Conservation (phyloP, 2,113 vertebrate species). For the Tupaia chinensis region DNA sequence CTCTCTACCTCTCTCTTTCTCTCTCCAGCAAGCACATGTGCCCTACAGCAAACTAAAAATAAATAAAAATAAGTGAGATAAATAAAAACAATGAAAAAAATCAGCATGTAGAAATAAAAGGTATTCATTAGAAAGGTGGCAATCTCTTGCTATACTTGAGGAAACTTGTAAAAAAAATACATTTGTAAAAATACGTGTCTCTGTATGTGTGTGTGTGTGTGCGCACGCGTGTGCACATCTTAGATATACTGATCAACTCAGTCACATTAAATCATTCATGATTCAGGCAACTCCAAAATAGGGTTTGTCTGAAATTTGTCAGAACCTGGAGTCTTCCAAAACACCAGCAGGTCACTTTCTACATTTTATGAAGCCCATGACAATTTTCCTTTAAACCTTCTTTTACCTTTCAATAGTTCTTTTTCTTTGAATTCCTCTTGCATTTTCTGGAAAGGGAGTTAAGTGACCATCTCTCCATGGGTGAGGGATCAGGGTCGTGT, state of each 20-base stretch:
- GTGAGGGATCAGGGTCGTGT: not conserved
- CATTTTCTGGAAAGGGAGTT: not conserved
- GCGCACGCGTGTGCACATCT: no score
- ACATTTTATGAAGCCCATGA: not conserved
- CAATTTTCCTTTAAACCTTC: not conserved
- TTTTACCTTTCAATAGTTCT: not conserved
- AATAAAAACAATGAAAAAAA: not conserved
- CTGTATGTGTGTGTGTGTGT: no score
- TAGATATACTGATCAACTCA: not conserved
- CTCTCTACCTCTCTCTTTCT: no score
- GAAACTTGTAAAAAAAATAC: no score
- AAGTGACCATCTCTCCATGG: not conserved
- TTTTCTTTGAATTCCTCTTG: not conserved
- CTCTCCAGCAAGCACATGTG: no score
- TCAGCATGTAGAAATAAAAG: not conserved
- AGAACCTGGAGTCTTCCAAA: constrained; percentile 30
- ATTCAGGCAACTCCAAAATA: not conserved
- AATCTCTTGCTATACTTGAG: not conserved
- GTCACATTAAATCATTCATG: not conserved
- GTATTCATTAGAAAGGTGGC: not conserved
- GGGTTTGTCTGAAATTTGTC: not conserved
- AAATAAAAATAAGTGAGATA: no score
- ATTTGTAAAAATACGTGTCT: no score
- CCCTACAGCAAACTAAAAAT: no score
- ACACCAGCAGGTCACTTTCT: not conserved